Evolutionary conservation across 2,113 vertebrate species (phyloP), one percentile per base, ranked within the genome.

Genomic region (Ovibos moschatus): DNA sequence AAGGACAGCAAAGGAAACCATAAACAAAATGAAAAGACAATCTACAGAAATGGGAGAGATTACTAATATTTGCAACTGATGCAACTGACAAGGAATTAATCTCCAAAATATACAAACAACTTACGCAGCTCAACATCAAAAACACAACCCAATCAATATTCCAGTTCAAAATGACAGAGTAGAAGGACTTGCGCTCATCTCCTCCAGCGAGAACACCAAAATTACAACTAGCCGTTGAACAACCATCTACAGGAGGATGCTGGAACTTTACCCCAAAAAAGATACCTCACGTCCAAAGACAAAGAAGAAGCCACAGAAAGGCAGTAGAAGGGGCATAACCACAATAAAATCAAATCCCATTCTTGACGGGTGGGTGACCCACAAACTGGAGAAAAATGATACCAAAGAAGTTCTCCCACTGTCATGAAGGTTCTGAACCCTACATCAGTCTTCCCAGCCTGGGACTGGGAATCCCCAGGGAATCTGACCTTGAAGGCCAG

Each of bases 251-350:
- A 67, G 64, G 8, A 67, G 64, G 8, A 67, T 67, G 33, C 33
- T 67, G 64, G 33, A 67, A 67, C 33, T n/a, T n/a, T n/a, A 67
- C 62, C 62, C 62, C 30, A 9, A 5, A 67, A 67, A 19, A n/a
- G 64, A 67, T 10, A 10, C 7, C 17, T n/a, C 33, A n/a, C 0
- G 0, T n/a, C 33, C 64, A n/a, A 19, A 67, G 64, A 67, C 64
- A 67, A 67, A 64, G 62, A 62, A 33, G 30, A 19, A 19, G 64
- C 64, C 64, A 36, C 33, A n/a, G 64, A 67, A 67, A 67, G 64
- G 64, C 33, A 67, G 17, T 19, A n/a, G 16, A 67, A 19, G 33
- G 33, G 62, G 33, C 16, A 64, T 33, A 67, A 67, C 9, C 64
- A 67, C 64, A 67, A 67, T 67, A 67, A 67, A 67, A 67, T 67